Base-by-base conservation (phyloP, 2,797 vertebrate species). In the Chelonia mydas region DNA sequence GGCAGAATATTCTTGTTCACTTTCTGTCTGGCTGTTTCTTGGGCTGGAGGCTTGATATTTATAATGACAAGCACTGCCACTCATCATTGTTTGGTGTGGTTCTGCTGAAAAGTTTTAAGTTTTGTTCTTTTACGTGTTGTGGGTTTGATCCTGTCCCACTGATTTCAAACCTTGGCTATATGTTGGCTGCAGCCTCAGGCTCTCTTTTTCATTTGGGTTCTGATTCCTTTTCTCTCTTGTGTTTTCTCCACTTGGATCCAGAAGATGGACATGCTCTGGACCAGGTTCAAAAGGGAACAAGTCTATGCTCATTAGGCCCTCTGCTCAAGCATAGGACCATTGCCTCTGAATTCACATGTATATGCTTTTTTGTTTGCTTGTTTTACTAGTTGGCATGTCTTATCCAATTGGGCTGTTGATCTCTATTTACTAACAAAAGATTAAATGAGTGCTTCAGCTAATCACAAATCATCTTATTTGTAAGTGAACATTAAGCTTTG, bases 261-360 rank as follows among this genome's bases (percentile, higher is more conserved):
- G 11, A 8, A 91, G 81, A 78, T 54, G n/a, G 0, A 72, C 10
- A 33, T 68, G 2, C 6, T 57, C 4, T 84, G 17, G n/a, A 65
- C 6, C 11, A 41, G 31, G 50, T 7, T 15, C 3, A 49, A 27
- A 86, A n/a, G 84, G 31, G 41, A 10, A 82, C 2, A 53, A 1
- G 3, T 76, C 92, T 81, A 37, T 68, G 41, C 81, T n/a, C 25
- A 76, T 41, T 41, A 76, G 72, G 41, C 3, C 37, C 3, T 45
- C 11, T 12, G 15, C 72, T 76, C 25, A 76, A 45, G 21, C 90
- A 86, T 86, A 93, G 72, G 59, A 31, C 81, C 81, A 87, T 91
- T 89, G 83, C 68, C 49, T 95, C 15, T 76, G 57, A 78, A 11
- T 93, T 90, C 83, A 95, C 93, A 19, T 53, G 74, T 90, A 17